Percentiles rank a stretch among this genome's conserved stretches.
These are phyloP conservation scores for Papilio xuthus DNA, from an alignment of 1,140 invertebrate genomes.

Conservation along the genomic window DNA sequence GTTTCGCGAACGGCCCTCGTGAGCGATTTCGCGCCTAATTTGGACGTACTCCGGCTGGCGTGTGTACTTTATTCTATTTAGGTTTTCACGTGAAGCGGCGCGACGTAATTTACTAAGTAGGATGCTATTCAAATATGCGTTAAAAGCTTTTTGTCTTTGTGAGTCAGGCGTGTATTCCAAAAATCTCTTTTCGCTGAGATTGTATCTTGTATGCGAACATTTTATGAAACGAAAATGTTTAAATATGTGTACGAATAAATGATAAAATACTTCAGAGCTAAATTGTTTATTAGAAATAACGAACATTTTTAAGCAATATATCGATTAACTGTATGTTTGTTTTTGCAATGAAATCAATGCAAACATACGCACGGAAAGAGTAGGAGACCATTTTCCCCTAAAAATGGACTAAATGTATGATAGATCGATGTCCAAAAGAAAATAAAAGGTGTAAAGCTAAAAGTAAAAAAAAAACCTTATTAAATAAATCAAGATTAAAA, in stretches of 20 bases:
- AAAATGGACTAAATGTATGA: too few relatives aligned
- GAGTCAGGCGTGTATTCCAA: not conserved
- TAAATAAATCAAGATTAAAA: too few relatives aligned
- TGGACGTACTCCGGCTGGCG: slow-evolving; percentile 56
- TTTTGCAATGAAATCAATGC: too few relatives aligned
- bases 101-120: slow-evolving; percentile 46
- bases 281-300: not conserved
- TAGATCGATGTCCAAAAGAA: too few relatives aligned
- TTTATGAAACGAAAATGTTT: not conserved
- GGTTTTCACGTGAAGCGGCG: slow-evolving; percentile 54
- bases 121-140: slow-evolving; percentile 33
- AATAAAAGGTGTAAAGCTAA: too few relatives aligned
- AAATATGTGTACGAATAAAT: not conserved
- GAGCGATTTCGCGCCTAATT: slow-evolving; percentile 79
- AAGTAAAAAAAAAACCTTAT: too few relatives aligned
- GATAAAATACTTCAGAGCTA: not conserved
- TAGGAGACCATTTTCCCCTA: too few relatives aligned
- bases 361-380: too few relatives aligned
- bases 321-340: too few relatives aligned
- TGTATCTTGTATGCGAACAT: not conserved
- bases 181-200: not conserved
- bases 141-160: slow-evolving; percentile 14
- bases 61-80: slow-evolving; percentile 62
- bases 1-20: slow-evolving; percentile 75
- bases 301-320: not conserved